Evolutionary conservation across 2,888 invertebrate genomes (phyloP).

Genomic region (Mantis religiosa): DNA sequence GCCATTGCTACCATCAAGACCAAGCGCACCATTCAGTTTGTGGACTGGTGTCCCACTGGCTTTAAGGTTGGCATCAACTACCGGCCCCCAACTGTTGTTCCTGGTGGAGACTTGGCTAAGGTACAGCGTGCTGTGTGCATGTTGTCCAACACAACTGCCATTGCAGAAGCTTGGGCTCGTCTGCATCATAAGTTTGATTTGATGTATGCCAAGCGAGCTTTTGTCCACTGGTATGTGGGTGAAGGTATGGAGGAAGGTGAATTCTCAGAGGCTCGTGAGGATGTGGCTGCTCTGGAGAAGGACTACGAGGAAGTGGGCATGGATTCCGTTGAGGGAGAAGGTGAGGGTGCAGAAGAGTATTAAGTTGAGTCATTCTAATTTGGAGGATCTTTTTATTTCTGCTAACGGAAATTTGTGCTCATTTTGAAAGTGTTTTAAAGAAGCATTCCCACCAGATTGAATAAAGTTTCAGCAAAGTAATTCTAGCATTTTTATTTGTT

Average conservation of each 20-base stretch:
- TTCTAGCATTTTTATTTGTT: no score
- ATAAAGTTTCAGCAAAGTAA: no score
- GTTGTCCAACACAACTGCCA: conserved; percentile 81
- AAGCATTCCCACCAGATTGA: no score
- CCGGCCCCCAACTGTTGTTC: conserved; percentile 66
- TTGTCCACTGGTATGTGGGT: conserved; percentile 63
- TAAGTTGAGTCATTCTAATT: background rate
- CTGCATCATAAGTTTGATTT: conserved; percentile 62
- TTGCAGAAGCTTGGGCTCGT: conserved; percentile 80
- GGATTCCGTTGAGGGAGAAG: conserved; percentile 38
- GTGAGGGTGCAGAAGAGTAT: conserved; percentile 28
- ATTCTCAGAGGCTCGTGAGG: conserved; percentile 77
- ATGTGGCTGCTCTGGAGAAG: conserved; percentile 74
- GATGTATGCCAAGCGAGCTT: conserved; percentile 59
- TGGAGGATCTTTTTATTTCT: no score
- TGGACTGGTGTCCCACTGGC: conserved; percentile 53
- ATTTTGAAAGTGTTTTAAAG: no score
- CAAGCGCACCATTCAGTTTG: conserved; percentile 46
- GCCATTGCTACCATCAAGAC: conserved; percentile 34
- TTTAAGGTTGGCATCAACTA: conserved; percentile 71
- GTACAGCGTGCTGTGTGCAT: conserved; percentile 59
- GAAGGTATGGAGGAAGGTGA: conserved; percentile 52
- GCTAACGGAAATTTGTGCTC: no score
- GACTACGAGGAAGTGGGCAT: conserved; percentile 77
- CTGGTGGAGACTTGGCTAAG: conserved; percentile 50